These are phyloP conservation scores for Brachyptera risi DNA, from an alignment of 2,888 invertebrate genomes.

Conservation along the genomic window DNA sequence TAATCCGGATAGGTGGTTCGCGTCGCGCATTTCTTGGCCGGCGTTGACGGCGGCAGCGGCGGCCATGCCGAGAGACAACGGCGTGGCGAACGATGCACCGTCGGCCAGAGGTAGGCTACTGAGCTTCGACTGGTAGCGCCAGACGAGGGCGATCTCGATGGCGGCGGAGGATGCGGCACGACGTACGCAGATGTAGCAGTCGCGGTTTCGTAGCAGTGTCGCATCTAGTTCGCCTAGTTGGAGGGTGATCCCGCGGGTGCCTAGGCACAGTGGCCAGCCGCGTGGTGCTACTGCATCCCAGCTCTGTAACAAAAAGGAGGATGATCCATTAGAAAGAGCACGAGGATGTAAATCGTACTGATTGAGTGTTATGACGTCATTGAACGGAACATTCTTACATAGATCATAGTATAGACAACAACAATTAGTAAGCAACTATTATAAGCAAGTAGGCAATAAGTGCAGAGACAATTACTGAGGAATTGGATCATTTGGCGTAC, in stretches of 20 bases:
- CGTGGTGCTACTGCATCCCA: slow-evolving; percentile 50
- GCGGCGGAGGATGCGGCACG: background rate
- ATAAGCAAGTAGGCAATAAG: too few relatives aligned
- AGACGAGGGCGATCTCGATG: slow-evolving; percentile 38
- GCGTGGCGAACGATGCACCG: slow-evolving; percentile 37
- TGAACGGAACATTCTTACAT: too few relatives aligned
- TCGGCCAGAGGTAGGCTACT: slow-evolving; percentile 40
- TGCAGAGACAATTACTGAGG: too few relatives aligned
- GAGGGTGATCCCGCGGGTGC: slow-evolving; percentile 56
- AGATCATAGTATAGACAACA: too few relatives aligned
- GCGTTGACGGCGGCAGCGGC: slow-evolving; percentile 38
- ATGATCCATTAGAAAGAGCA: too few relatives aligned
- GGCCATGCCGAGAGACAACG: slow-evolving; percentile 40
- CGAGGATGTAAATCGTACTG: too few relatives aligned
- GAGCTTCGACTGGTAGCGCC: slow-evolving; percentile 41
- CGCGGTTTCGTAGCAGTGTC: slow-evolving; percentile 55
- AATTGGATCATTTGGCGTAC: too few relatives aligned
- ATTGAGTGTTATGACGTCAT: too few relatives aligned
- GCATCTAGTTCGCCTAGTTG: slow-evolving; percentile 61
- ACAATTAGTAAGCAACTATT: too few relatives aligned
- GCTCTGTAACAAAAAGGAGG: slow-evolving; percentile 48
- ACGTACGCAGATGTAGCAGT: slow-evolving; percentile 61
- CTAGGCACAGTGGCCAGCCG: slow-evolving; percentile 65
- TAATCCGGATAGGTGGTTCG: slow-evolving; percentile 57
- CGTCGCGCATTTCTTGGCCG: slow-evolving; percentile 38